Conservation (phyloP, 2,888 invertebrate genomes). For the Odontothrips loti region DNA sequence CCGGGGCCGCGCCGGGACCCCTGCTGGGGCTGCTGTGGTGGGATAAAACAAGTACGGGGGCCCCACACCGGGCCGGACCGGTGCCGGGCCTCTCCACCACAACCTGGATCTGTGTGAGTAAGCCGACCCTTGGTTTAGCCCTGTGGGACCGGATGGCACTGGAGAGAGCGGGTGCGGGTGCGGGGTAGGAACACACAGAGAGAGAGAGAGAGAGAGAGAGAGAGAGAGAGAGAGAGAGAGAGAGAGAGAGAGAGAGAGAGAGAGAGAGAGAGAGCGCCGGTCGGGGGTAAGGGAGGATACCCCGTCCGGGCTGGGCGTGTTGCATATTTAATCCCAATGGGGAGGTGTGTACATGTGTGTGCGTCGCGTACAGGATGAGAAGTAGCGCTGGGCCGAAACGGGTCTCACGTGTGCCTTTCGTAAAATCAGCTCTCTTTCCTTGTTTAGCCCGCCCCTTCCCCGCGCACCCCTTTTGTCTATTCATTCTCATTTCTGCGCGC, state of each 20-base stretch:
- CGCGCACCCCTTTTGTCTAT: background rate
- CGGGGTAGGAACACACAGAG: background rate
- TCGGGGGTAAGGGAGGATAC: background rate
- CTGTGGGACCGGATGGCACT: background rate
- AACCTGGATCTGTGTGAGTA: conserved; percentile 24
- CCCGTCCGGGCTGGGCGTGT: background rate
- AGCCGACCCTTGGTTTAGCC: background rate
- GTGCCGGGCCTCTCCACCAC: background rate
- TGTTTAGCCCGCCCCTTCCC: background rate
- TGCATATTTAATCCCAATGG: conserved; percentile 19
- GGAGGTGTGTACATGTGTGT: conserved; percentile 25
- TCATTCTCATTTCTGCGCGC: background rate
- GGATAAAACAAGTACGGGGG: too few species aligned
- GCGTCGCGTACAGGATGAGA: background rate
- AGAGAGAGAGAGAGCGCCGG: background rate
- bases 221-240: too few species aligned
- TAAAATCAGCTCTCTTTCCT: background rate
- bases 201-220: too few species aligned
- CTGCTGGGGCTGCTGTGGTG: background rate
- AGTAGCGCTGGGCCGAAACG: background rate
- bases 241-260: too few species aligned
- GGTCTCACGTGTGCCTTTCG: background rate
- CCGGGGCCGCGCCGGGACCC: background rate
- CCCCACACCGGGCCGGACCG: too few species aligned
- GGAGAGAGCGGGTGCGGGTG: background rate